Percentiles rank a stretch among this genome's conserved stretches.
Conservation (phyloP, 2,797 vertebrate genomes). For the Rhyacichthys aspro region DNA sequence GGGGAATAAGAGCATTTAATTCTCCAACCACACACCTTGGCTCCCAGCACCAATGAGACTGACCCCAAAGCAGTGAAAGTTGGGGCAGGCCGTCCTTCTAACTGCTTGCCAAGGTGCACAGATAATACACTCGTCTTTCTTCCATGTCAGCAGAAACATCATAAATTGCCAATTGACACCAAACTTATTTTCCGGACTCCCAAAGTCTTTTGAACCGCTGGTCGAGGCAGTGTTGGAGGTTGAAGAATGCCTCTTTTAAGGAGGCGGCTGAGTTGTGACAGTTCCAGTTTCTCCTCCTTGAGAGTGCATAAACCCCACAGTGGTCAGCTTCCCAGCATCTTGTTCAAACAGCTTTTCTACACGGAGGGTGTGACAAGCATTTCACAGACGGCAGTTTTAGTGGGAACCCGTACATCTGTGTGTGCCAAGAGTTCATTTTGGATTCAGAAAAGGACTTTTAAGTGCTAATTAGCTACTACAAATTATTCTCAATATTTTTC, state of each 20-base stretch:
- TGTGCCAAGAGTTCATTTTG: slow-evolving; percentile 30
- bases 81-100: slow-evolving; percentile 21
- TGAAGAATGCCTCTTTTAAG: background rate
- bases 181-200: slow-evolving; percentile 21
- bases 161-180: slow-evolving; percentile 5
- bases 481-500: slow-evolving; percentile 32
- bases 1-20: slow-evolving; percentile 44
- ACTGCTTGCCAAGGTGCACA: slow-evolving; percentile 37
- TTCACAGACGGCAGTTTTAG: slow-evolving; percentile 51
- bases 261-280: slow-evolving; percentile 12
- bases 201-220: slow-evolving; percentile 26
- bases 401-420: slow-evolving; percentile 31
- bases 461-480: slow-evolving; percentile 49
- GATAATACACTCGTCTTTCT: slow-evolving; percentile 24
- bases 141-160: slow-evolving; percentile 1
- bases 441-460: slow-evolving; percentile 43
- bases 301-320: slow-evolving; percentile 15
- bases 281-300: slow-evolving; percentile 32
- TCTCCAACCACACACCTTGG: slow-evolving; percentile 50
- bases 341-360: slow-evolving; percentile 20
- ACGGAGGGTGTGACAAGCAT: slow-evolving; percentile 17
- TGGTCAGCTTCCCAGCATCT: slow-evolving; percentile 29
- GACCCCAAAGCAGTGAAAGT: slow-evolving; percentile 35
- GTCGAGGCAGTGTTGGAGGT: slow-evolving; percentile 12
- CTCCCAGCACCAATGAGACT: slow-evolving; percentile 16